Evolutionary conservation across 53 echinoderm and acorn worm species (phyloP), one percentile per base, ranked within the genome.

Genomic region (Paracentrotus lividus): DNA sequence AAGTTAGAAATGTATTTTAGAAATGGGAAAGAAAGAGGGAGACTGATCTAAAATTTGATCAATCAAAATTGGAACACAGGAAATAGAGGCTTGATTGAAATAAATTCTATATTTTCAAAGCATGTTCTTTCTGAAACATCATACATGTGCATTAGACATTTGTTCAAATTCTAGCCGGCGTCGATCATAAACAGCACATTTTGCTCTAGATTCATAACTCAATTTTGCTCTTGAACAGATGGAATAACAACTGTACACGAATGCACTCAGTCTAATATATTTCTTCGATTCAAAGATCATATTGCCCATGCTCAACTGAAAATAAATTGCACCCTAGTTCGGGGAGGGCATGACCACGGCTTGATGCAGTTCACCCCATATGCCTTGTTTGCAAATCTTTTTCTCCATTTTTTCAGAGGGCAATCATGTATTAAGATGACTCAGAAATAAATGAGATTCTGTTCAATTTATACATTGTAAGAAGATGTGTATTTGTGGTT

Each of bases 161-260:
- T 40, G 75, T 42, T 75, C 75, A 36, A 40, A 20, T 75, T 75
- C 1, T 4, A 75, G 21, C 44, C 23, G 24, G 44, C 8, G 24
- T 9, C 24, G 47, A 45, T n/a, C 8, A 21, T 26, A 44, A 24
- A n/a, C n/a, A 78, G n/a, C 78, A 78, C 47, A 24, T 7, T 78
- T 33, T 47, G 78, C 78, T 47, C 78, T 42, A 78, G 78, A 45
- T 78, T 78, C 47, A 78, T 78, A 45, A 78, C 47, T 78, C 47
- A 78, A 78, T 78, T 78, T 78, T 26, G 33, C 44, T 23, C 78
- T 45, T 2, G 42, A 4, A 12, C 78, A 78, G 47, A 78, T 78
- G 78, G n/a, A 44, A 78, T 45, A 78, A 78, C 78, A 78, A 78
- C 44, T 47, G 78, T 78, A 2, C 2, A n/a, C 43, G 1, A 4